Base-by-base conservation (phyloP, 2,888 invertebrate species). In the Drosophila nigricruria region DNA sequence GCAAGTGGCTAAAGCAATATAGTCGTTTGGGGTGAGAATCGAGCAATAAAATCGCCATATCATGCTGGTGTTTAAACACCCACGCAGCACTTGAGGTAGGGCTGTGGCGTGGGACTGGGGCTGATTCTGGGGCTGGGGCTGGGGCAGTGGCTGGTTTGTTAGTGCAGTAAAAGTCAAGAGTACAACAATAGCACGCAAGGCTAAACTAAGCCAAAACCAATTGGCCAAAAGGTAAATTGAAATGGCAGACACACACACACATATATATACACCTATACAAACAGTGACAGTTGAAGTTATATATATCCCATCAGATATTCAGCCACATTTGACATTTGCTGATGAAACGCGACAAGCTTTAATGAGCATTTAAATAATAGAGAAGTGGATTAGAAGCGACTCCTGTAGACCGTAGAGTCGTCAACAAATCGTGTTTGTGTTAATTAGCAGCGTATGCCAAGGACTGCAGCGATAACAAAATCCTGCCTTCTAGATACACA, bases 161-260 rank as follows among this genome's bases (percentile, higher is more conserved):
- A 12, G n/a, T 49, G 42, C 57, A 57, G 32, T 49, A 36, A 67
- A 74, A 79, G 77, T 80, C 80, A 84, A 82, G 80, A 68, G 77
- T 77, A 81, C 30, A 57, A 61, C 69, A 65, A 67, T 47, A 72
- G 25, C 86, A 83, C 73, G 85, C 81, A 73, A 67, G 52, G 71
- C 45, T 18, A 63, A 63, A 64, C 61, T 63, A 38, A 52, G 66
- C 43, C 25, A 30, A 53, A 77, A 47, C 27, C 69, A 71, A 68
- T 76, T 64, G 70, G 27, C 45, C 56, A 53, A 72, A 59, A 61
- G 70, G 63, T 54, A 69, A 66, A 72, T 50, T 69, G 63, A 80
- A 77, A 70, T 56, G 53, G 34, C 47, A 67, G 38, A n/a, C n/a
- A 30, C 40, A 14, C 14, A 5, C 38, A 6, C 12, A 8, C 12